phyloP scores from a whole-genome alignment of 2,113 vertebrate species.

The Phoxinus phoxinus region DNA sequence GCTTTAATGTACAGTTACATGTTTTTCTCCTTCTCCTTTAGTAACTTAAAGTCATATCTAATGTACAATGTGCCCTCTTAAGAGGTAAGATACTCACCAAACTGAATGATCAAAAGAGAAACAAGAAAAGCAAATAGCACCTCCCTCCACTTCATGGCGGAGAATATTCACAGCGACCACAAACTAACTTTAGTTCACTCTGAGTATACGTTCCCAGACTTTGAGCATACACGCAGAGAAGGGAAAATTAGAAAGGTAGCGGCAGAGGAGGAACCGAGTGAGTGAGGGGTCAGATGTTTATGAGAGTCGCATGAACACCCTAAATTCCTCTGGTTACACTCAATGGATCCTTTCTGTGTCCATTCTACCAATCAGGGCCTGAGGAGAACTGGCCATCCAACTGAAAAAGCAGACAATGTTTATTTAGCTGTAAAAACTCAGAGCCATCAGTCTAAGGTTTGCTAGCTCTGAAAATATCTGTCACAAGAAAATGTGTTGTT shows the following conservation, averaged over 20 bases:
- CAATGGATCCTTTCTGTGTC: slow-evolving; percentile 74
- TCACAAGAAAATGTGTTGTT: background rate
- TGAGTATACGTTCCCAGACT: background rate
- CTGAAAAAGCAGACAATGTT: slow-evolving; percentile 70
- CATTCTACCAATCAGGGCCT: slow-evolving; percentile 67
- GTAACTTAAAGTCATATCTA: background rate
- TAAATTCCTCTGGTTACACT: slow-evolving; percentile 68
- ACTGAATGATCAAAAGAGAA: slow-evolving; percentile 69
- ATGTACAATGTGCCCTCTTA: background rate
- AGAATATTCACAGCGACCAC: slow-evolving; percentile 51
- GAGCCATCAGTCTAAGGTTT: background rate
- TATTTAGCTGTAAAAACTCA: slow-evolving; percentile 72
- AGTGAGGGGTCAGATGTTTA: slow-evolving; percentile 66
- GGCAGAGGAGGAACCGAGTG: background rate
- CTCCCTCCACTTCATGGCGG: slow-evolving; percentile 64
- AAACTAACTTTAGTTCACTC: background rate
- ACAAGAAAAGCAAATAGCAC: slow-evolving; percentile 64
- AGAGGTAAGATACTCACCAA: slow-evolving; percentile 73
- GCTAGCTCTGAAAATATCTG: background rate
- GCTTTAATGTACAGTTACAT: background rate
- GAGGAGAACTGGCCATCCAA: slow-evolving; percentile 60
- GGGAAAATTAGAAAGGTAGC: background rate
- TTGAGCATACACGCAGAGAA: background rate
- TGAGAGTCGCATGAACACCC: slow-evolving; percentile 61
- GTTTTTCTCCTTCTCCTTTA: background rate